Percentiles rank a stretch among this genome's conserved stretches.
Evolutionary conservation across 2,888 invertebrate genomes (phyloP).

Genomic region (Bruchidius siliquastri): DNA sequence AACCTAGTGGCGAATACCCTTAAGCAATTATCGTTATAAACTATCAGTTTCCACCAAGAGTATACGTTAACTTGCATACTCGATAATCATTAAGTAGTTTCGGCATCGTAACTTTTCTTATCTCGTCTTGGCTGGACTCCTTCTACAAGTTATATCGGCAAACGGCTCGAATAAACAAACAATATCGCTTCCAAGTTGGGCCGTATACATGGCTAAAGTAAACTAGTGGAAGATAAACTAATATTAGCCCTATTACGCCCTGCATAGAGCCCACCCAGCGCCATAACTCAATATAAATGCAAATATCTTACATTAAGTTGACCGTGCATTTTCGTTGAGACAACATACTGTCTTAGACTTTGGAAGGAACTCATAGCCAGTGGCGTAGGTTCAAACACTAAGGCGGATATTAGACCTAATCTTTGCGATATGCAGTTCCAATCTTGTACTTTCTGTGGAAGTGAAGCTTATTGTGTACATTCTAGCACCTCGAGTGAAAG

Average conservation of each 20-base stretch:
- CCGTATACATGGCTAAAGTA: constrained; percentile 45
- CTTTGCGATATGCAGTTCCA: too few species aligned
- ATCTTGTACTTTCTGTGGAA: too few species aligned
- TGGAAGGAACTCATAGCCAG: constrained; percentile 3
- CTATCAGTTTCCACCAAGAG: not conserved
- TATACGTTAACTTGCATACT: not conserved
- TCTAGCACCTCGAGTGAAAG: too few species aligned
- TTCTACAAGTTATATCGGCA: constrained; percentile 3
- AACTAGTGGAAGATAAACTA: constrained; percentile 45
- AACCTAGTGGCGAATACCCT: not conserved
- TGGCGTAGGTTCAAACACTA: constrained; percentile 8
- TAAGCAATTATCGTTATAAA: not conserved
- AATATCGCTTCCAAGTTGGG: constrained; percentile 40
- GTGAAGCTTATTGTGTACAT: too few species aligned
- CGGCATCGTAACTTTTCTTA: constrained; percentile 25
- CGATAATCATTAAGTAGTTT: constrained; percentile 2
- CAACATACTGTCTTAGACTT: constrained; percentile 37
- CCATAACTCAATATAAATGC: constrained; percentile 49
- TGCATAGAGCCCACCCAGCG: constrained; percentile 36
- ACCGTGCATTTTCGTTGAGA: constrained; percentile 46
- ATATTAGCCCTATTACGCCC: constrained; percentile 45
- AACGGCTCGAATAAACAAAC: constrained; percentile 38
- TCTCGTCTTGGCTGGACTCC: constrained; percentile 14
- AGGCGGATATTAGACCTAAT: too few species aligned
- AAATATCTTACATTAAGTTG: constrained; percentile 48